A percentile compares a stretch with the other conserved stretches of the same genome.
phyloP scores from a whole-genome alignment of 92 coral and sea anemone genomes.

The Epizoanthus ramosus region DNA sequence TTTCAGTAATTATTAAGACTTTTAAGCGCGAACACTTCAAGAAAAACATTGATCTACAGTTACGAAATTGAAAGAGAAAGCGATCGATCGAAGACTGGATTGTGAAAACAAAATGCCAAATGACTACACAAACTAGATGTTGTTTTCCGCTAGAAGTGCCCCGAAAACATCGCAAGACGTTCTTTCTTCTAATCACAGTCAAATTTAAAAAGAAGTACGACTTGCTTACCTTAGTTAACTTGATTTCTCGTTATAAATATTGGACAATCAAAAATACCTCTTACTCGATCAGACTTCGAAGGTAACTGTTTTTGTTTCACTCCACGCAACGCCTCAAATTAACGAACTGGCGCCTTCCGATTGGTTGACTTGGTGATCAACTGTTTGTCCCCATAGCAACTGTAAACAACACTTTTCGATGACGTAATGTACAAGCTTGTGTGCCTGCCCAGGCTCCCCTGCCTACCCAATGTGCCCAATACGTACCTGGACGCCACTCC shows the following conservation, averaged over 20 bases:
- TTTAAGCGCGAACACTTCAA: too few species aligned
- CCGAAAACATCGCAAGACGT: background rate
- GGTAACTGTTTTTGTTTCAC: conserved; percentile 44
- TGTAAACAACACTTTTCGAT: conserved; percentile 18
- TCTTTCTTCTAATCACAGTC: background rate
- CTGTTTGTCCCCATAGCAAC: conserved; percentile 54
- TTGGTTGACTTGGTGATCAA: conserved; percentile 38
- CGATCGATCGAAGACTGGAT: too few species aligned
- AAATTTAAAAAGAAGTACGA: background rate
- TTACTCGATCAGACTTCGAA: conserved; percentile 11
- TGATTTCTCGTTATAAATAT: background rate
- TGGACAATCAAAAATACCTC: background rate
- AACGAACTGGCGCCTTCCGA: conserved; percentile 40
- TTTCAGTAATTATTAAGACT: too few species aligned
- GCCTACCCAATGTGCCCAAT: too few species aligned
- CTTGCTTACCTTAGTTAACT: conserved; percentile 28
- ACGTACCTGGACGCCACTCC: too few species aligned
- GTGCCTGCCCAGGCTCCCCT: background rate
- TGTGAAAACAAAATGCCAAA: too few species aligned
- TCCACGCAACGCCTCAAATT: conserved; percentile 62
- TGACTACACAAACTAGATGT: too few species aligned
- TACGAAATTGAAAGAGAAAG: too few species aligned
- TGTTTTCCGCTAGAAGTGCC: too few species aligned
- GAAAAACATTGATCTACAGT: too few species aligned
- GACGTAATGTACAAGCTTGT: background rate